phyloP scores from a whole-genome alignment of 2,113 vertebrate species.

The Theristicus caerulescens region DNA sequence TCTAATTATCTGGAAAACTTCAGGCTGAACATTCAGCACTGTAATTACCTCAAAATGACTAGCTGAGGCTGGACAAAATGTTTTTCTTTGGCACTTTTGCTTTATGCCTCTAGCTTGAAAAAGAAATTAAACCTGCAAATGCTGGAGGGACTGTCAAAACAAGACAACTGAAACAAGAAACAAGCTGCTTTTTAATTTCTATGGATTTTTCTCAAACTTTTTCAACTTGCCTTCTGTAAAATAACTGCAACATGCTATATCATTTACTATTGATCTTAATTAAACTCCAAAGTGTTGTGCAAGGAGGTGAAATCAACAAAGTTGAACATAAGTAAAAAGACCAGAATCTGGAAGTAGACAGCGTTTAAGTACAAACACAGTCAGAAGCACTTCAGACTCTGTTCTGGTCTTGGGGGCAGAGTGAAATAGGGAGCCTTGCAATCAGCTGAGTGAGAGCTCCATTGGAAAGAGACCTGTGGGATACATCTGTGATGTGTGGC shows the following conservation, averaged over 20 bases:
- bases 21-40: neutral
- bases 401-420: neutral
- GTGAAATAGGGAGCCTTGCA: neutral
- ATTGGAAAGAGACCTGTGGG: neutral
- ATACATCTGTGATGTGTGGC: neutral
- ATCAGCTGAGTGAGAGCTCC: neutral
- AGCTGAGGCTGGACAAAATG: slow-evolving; percentile 22
- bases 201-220: neutral
- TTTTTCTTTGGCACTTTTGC: slow-evolving; percentile 24
- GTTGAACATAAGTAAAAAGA: neutral
- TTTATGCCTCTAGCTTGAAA: neutral
- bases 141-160: slow-evolving; percentile 38
- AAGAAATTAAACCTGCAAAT: slow-evolving; percentile 14
- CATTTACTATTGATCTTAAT: neutral
- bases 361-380: neutral
- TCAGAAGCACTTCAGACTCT: neutral
- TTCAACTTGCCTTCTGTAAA: neutral
- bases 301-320: neutral
- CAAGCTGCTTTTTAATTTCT: slow-evolving; percentile 26
- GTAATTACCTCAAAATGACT: slow-evolving; percentile 47
- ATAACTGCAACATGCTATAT: neutral
- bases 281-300: neutral
- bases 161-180: neutral
- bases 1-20: slow-evolving; percentile 43
- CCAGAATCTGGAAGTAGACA: neutral